A percentile compares a stretch with the other conserved stretches of the same genome.
phyloP scores from a whole-genome alignment of 1,140 invertebrate species.

The Pseudoatta argentina region DNA sequence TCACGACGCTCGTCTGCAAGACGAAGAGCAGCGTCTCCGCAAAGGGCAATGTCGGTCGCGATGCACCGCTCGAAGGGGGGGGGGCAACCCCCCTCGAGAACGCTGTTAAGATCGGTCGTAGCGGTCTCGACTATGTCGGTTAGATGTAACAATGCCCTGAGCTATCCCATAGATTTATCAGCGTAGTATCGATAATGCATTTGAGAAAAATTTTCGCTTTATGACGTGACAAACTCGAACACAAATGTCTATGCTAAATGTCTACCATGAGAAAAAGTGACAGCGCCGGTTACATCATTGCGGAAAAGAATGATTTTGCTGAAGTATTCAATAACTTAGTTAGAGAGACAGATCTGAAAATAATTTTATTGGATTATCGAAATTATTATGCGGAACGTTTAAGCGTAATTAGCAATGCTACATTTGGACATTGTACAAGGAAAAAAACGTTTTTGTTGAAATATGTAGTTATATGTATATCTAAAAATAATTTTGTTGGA shows the following conservation, averaged over 20 bases:
- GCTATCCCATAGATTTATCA: constrained; percentile 21
- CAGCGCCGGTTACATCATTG: too few relatives aligned
- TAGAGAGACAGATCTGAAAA: too few relatives aligned
- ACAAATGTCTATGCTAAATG: background rate
- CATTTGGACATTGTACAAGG: too few relatives aligned
- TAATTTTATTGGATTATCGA: too few relatives aligned
- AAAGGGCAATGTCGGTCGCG: constrained; percentile 40
- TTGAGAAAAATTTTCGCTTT: background rate
- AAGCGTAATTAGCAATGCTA: too few relatives aligned
- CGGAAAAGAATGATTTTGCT: too few relatives aligned
- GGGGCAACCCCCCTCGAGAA: background rate
- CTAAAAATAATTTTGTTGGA: too few relatives aligned
- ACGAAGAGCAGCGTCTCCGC: constrained; percentile 28
- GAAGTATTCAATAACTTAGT: too few relatives aligned
- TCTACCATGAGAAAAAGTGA: background rate
- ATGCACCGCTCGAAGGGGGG: background rate
- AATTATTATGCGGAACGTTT: too few relatives aligned
- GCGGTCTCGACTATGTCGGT: constrained; percentile 28
- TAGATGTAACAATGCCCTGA: constrained; percentile 35
- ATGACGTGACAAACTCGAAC: constrained; percentile 12
- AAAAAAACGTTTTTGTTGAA: too few relatives aligned
- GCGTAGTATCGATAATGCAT: background rate
- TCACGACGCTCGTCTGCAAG: constrained; percentile 47
- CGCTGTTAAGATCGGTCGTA: constrained; percentile 29
- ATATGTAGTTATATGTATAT: too few relatives aligned